Evolutionary conservation across 1,140 invertebrate species (phyloP).

Genomic region (Trichonephila clavipes): DNA sequence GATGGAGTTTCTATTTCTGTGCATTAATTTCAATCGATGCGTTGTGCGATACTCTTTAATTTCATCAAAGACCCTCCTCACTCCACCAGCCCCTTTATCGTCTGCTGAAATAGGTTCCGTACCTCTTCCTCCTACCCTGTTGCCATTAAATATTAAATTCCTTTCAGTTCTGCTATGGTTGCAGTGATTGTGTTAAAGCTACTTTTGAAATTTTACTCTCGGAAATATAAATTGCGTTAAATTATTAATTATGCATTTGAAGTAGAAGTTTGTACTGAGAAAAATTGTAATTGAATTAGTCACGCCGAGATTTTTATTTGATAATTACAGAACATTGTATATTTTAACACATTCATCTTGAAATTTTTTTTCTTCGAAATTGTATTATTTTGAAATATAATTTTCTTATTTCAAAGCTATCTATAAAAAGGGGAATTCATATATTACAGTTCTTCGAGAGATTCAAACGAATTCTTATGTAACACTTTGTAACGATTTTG

Average conservation of each 20-base stretch:
- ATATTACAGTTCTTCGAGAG: too few species aligned
- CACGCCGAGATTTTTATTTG: neutral
- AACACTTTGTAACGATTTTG: too few species aligned
- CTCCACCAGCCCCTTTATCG: neutral
- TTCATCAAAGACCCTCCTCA: slow-evolving; percentile 33
- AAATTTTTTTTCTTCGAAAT: neutral
- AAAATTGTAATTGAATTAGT: slow-evolving; percentile 9
- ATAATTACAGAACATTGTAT: neutral
- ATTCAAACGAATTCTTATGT: too few species aligned
- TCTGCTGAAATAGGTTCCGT: neutral
- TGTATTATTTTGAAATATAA: neutral
- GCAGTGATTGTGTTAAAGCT: slow-evolving; percentile 31
- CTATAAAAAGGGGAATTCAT: too few species aligned
- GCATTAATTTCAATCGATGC: slow-evolving; percentile 43
- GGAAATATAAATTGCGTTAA: slow-evolving; percentile 22
- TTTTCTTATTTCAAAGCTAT: too few species aligned
- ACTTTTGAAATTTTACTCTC: slow-evolving; percentile 29
- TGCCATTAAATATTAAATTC: slow-evolving; percentile 47
- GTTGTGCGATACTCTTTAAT: slow-evolving; percentile 50
- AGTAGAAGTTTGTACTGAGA: neutral
- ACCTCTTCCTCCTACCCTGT: neutral
- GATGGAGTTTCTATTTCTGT: slow-evolving; percentile 37
- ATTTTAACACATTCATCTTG: neutral
- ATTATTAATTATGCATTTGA: slow-evolving; percentile 31
- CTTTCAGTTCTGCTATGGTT: neutral